Percentiles rank a stretch among this genome's conserved stretches.
Evolutionary conservation across 2,797 vertebrate species (phyloP).

Genomic region (Crocidura indochinensis): DNA sequence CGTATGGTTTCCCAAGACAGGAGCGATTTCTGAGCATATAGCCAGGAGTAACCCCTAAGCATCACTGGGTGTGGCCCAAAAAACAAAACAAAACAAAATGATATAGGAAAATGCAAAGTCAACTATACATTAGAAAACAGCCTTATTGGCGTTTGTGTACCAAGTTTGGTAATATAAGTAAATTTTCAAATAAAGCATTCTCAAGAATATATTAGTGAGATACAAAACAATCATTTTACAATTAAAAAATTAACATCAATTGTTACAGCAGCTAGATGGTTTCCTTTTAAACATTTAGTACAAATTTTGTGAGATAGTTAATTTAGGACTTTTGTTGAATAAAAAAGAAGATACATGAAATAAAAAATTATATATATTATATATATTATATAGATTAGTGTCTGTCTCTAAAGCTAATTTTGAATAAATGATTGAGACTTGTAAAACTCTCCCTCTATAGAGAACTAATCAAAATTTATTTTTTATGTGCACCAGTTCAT

Average conservation of each 20-base stretch:
- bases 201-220: constrained; percentile 11
- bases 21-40: no score
- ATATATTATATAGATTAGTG: no score
- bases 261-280: background rate
- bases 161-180: background rate
- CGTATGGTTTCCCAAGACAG: no score
- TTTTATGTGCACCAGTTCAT: constrained; percentile 1
- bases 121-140: background rate
- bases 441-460: constrained; percentile 36
- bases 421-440: constrained; percentile 43
- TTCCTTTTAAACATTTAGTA: background rate
- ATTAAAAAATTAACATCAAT: constrained; percentile 15
- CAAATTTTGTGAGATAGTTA: background rate
- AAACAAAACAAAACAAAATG: no score
- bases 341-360: constrained; percentile 20
- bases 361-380: no score
- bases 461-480: constrained; percentile 48
- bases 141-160: background rate
- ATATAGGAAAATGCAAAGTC: background rate
- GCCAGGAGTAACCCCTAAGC: no score
- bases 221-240: background rate
- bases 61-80: no score
- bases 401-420: constrained; percentile 44
- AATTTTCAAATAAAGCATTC: background rate
- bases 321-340: background rate